These are phyloP conservation scores for Cotesia typhae DNA, from an alignment of 1,140 invertebrate species.

Conservation along the genomic window DNA sequence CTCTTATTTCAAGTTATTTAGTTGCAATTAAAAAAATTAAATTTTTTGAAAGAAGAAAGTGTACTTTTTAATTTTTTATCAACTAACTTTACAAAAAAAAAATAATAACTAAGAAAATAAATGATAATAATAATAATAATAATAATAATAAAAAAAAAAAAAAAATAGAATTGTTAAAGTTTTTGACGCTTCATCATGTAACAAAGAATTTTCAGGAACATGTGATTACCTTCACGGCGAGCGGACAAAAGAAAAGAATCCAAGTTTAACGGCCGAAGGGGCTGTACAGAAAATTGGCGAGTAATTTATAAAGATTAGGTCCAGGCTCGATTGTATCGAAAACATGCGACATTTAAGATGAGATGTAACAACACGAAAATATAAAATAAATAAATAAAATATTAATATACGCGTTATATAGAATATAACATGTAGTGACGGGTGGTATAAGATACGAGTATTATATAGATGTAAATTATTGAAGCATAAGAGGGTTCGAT, in stretches of 20 bases:
- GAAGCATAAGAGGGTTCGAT: not conserved
- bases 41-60: too few relatives aligned
- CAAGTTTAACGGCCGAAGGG: conserved; percentile 8
- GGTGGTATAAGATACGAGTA: not conserved
- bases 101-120: not conserved
- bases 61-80: too few relatives aligned
- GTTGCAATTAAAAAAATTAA: too few relatives aligned
- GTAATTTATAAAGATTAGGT: conserved; percentile 28
- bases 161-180: too few relatives aligned
- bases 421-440: too few relatives aligned
- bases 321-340: not conserved
- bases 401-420: not conserved
- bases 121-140: not conserved
- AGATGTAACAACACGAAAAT: conserved; percentile 19
- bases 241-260: not conserved
- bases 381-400: conserved; percentile 5
- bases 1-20: too few relatives aligned
- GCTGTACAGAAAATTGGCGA: conserved; percentile 23
- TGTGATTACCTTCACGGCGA: conserved; percentile 1
- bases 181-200: not conserved
- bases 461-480: conserved; percentile 17
- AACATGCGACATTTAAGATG: conserved; percentile 22
- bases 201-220: conserved; percentile 3
- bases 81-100: too few relatives aligned
- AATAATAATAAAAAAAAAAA: not conserved